These are phyloP conservation scores for Pyrgus malvae DNA, from an alignment of 2,888 invertebrate species.

Conservation along the genomic window DNA sequence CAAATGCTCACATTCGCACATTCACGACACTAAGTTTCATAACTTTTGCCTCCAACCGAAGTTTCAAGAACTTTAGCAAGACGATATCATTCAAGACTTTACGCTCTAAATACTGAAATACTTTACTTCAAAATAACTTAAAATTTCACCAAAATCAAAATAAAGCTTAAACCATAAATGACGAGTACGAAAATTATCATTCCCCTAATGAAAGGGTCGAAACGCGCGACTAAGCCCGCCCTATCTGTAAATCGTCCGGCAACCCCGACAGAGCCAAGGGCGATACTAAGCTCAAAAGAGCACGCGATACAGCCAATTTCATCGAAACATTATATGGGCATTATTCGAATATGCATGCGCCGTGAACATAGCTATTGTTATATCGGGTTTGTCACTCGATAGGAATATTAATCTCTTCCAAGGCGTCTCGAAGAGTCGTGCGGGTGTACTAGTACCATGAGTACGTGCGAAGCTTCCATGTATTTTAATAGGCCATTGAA, in stretches of 20 bases:
- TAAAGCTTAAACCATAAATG: not conserved
- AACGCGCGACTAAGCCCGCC: conserved; percentile 26
- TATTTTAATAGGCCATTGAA: conserved; percentile 65
- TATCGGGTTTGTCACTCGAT: conserved; percentile 64
- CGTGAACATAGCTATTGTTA: conserved; percentile 70
- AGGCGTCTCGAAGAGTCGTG: conserved; percentile 53
- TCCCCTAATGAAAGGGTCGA: conserved; percentile 19
- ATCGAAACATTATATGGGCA: conserved; percentile 78
- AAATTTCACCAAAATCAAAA: too few relatives aligned
- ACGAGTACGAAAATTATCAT: too few relatives aligned
- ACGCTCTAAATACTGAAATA: too few relatives aligned
- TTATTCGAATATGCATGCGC: conserved; percentile 79
- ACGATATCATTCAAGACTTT: not conserved
- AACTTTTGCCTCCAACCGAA: not conserved
- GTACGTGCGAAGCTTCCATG: conserved; percentile 48
- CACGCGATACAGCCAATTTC: conserved; percentile 70
- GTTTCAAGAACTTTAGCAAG: not conserved
- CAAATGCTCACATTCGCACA: conserved; percentile 41
- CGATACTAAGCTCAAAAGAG: conserved; percentile 60
- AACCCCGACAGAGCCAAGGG: conserved; percentile 59
- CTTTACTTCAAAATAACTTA: too few relatives aligned
- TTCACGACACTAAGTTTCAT: conserved; percentile 37
- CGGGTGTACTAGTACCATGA: conserved; percentile 48
- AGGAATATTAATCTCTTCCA: conserved; percentile 77
- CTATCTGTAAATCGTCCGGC: conserved; percentile 37